Base-by-base conservation (phyloP, 2,888 invertebrate genomes). In the Nomada ruficornis region DNA sequence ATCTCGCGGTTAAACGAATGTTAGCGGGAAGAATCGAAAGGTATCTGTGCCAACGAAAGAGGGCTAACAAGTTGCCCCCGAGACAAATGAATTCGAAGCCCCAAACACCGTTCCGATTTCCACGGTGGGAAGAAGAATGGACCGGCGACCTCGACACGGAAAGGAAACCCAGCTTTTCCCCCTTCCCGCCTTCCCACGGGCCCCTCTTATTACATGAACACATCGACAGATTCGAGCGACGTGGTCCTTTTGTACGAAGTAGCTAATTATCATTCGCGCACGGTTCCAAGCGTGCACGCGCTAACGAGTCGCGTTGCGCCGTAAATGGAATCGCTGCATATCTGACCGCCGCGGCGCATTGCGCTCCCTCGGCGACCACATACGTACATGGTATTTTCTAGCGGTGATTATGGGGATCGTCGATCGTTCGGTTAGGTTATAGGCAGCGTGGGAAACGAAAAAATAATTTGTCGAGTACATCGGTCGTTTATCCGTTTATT, bases 221-320 rank as follows among this genome's bases (percentile, higher is more conserved):
- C 60, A 83, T 83, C 75, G 75, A 67, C 72, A 76, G 70, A 65
- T 75, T 59, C 83, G 54, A 47, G 50, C 60, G 79, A 83, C 65
- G 74, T 74, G 67, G 73, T 63, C 63, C 75, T 72, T 85, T 86
- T 85, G 86, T 84, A 73, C 63, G 36, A 70, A 2, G 67, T 64
- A 42, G 78, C 82, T 88, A 88, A 87, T 87, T 87, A 87, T 84
- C 88, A 84, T 86, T 82, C 80, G 80, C 70, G 74, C 79, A 65
- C 70, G 77, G 72, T 60, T 70, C 55, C 50, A 68, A 36, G 52
- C 68, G 67, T 83, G 67, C 63, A 64, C 70, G 62, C 80, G 80
- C 82, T 87, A 87, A 87, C 88, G 82, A 87, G 88, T 87, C 73
- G 86, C 70, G 86, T 77, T 77, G 57, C 74, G 9, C 69, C 67